Percentiles rank a stretch among this genome's conserved stretches.
Conservation (phyloP, 2,113 vertebrate genomes). For the Ranitomeya imitator region DNA sequence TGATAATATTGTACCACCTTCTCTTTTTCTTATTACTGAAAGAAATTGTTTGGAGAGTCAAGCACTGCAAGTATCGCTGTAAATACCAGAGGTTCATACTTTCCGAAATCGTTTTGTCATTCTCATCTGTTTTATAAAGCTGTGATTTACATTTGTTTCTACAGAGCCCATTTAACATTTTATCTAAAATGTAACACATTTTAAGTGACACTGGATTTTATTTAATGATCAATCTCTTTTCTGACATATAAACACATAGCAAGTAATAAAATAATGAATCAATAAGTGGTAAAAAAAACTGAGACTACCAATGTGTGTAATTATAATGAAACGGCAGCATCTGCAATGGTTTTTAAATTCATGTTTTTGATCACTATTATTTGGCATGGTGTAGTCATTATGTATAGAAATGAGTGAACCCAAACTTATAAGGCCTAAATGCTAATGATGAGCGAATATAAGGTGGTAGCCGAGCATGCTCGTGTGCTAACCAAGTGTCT, state of each 20-base stretch:
- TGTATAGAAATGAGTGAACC: too few species aligned
- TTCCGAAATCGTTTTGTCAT: background rate
- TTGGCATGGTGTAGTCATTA: too few species aligned
- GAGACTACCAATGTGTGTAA: background rate
- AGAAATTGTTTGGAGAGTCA: background rate
- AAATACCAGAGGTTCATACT: background rate
- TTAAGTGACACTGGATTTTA: background rate
- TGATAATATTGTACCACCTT: slow-evolving; percentile 28
- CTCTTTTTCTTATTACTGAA: slow-evolving; percentile 53
- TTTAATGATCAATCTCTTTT: background rate
- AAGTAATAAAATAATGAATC: background rate
- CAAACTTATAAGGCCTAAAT: too few species aligned
- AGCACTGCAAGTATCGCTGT: slow-evolving; percentile 3
- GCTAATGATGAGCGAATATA: too few species aligned
- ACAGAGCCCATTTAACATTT: background rate
- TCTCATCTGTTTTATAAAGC: background rate
- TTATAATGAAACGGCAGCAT: background rate
- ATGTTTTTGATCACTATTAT: too few species aligned
- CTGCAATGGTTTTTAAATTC: background rate
- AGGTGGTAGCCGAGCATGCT: too few species aligned
- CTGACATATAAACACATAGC: background rate
- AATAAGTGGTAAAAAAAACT: background rate
- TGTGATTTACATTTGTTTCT: background rate
- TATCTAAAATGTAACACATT: background rate
- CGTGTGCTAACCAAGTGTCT: too few species aligned